Evolutionary conservation across 2,113 vertebrate species (phyloP).

Genomic region (Chlamydotis undulata): DNA sequence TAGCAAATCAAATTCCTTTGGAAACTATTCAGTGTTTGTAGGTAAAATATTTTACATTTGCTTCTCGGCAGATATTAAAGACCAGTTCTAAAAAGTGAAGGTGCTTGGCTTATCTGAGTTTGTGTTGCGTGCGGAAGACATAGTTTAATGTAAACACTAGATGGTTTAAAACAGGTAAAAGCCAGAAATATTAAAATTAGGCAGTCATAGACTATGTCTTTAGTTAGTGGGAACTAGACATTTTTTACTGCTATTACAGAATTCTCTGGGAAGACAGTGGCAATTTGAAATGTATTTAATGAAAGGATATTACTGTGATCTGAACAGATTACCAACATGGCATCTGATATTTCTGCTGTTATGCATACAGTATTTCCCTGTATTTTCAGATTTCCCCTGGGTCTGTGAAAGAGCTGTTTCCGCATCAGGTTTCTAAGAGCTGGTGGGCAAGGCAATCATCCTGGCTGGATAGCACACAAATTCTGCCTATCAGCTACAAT

Average conservation of each 20-base stretch:
- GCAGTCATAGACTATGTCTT: neutral
- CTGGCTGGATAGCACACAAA: neutral
- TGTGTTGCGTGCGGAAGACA: neutral
- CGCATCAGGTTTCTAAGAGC: neutral
- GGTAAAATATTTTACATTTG: neutral
- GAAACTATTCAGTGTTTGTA: neutral
- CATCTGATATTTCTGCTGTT: neutral
- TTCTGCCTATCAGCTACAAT: neutral
- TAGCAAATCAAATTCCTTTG: neutral
- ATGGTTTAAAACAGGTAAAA: neutral
- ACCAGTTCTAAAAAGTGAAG: neutral
- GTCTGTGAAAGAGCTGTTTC: neutral
- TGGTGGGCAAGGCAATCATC: accelerated
- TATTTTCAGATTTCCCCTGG: neutral
- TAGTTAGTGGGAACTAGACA: neutral
- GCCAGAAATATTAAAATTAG: neutral
- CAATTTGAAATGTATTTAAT: neutral
- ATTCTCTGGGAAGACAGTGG: neutral
- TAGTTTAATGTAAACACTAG: neutral
- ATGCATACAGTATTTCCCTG: neutral
- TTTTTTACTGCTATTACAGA: neutral
- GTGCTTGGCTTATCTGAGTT: neutral
- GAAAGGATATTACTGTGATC: neutral
- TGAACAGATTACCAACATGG: neutral
- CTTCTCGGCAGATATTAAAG: neutral